Percentiles rank a stretch among this genome's conserved stretches.
These are phyloP conservation scores for Mercenaria mercenaria DNA, from an alignment of 1,140 invertebrate species.

Conservation along the genomic window DNA sequence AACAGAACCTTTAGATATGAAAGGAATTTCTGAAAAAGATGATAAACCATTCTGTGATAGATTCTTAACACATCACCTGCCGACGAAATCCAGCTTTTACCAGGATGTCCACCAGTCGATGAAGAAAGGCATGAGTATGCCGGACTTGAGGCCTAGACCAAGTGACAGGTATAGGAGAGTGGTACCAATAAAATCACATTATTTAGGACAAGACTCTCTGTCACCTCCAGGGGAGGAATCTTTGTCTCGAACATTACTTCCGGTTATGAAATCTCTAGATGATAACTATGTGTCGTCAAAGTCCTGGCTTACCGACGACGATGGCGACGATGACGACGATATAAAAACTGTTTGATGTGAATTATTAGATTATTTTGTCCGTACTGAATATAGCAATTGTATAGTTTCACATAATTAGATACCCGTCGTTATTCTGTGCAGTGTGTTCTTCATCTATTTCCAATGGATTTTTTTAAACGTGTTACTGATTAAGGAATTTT, in stretches of 20 bases:
- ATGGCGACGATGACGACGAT: conserved; percentile 10
- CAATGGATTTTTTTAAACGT: no score
- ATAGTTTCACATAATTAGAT: no score
- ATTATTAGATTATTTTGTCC: no score
- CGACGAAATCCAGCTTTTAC: conserved; percentile 73
- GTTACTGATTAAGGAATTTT: no score
- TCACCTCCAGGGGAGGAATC: not conserved
- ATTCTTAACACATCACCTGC: conserved; percentile 78
- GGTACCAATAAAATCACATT: not conserved
- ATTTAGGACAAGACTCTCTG: not conserved
- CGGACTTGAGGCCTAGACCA: not conserved
- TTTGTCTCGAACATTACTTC: not conserved
- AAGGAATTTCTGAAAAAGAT: conserved; percentile 73
- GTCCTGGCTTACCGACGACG: not conserved
- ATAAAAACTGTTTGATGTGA: conserved; percentile 21
- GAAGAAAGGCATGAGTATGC: conserved; percentile 36
- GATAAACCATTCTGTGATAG: conserved; percentile 78
- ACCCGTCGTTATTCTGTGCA: no score
- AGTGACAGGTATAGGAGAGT: not conserved
- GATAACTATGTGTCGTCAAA: conserved; percentile 31
- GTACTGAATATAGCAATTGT: no score
- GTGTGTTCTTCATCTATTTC: no score
- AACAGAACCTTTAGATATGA: conserved; percentile 69
- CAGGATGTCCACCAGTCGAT: conserved; percentile 20
- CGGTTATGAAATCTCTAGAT: conserved; percentile 19